Evolutionary conservation across 2,797 vertebrate genomes (phyloP), one percentile per base, ranked within the genome.

Genomic region (Peromyscus aztecus): DNA sequence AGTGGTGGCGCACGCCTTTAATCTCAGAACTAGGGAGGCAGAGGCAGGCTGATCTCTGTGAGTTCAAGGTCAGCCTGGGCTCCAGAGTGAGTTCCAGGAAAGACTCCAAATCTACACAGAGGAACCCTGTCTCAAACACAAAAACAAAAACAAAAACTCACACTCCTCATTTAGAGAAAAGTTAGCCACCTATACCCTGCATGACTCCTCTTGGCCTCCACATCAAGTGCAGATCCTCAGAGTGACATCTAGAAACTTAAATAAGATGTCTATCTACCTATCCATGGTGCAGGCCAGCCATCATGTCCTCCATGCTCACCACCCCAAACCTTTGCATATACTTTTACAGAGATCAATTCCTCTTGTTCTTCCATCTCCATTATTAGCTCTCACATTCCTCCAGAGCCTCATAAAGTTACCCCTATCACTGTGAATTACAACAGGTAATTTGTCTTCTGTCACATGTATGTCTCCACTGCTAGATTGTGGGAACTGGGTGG

Each of bases 251-350:
- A 55, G 21, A 6, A 24, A 57, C 24, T 94, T 40, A 34, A 13
- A 69, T 6, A n/a, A 86, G 37, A 52, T 65, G 13, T 24, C 34
- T 55, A 40, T 40, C 89, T 24, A 7, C 27, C 5, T 69, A 52
- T 29, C 67, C 52, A 4, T 3, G 0, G 55, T 19, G 0, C 43
- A 81, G 4, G 6, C 21, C 46, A 23, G 13, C 2, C 21, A 12
- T 27, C 6, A 8, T 43, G 29, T 31, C 31, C 27, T 67, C 82
- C 5, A 0, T 7, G 19, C 16, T 61, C 3, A 69, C 4, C 67
- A 46, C 6, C 9, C 65, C 52, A 49, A 40, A 40, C 43, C 40
- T 92, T 17, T 40, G 23, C 2, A n/a, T 49, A 0, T 19, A 34
- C 23, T 77, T 83, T 75, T 37, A n/a, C 23, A 63, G 23, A 90